Conservation (phyloP, 2,888 invertebrate genomes). For the Oligia fasciuncula region DNA sequence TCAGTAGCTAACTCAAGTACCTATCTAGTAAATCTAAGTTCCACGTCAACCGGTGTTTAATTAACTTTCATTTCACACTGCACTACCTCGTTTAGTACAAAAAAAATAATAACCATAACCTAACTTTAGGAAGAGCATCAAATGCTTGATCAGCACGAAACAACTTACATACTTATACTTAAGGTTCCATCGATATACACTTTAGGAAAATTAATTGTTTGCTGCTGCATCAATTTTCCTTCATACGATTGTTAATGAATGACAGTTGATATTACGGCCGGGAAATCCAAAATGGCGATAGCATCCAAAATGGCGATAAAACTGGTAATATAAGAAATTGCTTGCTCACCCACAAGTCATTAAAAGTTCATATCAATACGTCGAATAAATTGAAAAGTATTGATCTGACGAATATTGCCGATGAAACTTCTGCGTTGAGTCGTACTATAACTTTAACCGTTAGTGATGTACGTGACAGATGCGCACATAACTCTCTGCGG, state of each 20-base stretch:
- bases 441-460: slow-evolving; percentile 49
- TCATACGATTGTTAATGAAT: background rate
- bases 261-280: background rate
- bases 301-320: slow-evolving; percentile 1
- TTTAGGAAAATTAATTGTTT: background rate
- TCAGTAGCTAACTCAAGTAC: slow-evolving; percentile 43
- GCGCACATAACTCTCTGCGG: slow-evolving; percentile 69
- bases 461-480: slow-evolving; percentile 74
- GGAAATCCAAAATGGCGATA: background rate
- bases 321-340: background rate
- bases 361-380: background rate
- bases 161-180: background rate
- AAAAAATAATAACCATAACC: slow-evolving; percentile 63
- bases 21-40: slow-evolving; percentile 58
- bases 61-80: slow-evolving; percentile 75
- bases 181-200: background rate
- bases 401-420: background rate
- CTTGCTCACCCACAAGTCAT: background rate
- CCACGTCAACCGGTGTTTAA: slow-evolving; percentile 50
- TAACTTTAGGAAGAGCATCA: slow-evolving; percentile 65
- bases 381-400: background rate
- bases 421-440: slow-evolving; percentile 11
- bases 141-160: slow-evolving; percentile 59
- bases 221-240: too few relatives aligned
- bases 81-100: slow-evolving; percentile 58